Base-by-base conservation (phyloP, 1,140 invertebrate genomes). In the Drosophila truncata region DNA sequence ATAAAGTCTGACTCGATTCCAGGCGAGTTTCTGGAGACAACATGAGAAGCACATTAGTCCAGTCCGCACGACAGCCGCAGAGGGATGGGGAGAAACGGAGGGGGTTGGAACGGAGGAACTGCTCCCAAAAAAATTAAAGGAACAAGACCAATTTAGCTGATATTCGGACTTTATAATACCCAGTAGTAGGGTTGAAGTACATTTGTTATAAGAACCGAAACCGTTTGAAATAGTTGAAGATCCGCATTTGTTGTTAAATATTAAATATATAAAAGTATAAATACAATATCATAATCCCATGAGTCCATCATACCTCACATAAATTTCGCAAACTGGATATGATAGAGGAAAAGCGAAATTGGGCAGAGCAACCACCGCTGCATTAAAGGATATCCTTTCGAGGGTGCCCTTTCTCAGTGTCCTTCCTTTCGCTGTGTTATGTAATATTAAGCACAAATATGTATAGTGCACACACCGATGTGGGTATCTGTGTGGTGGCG, bases 31-130 rank as follows among this genome's bases (percentile, higher is more conserved):
- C 70, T 67, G 67, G 65, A 37, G 50, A 79, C 83, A 72, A 88
- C 84, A 88, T 78, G 81, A 86, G 86, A 91, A 91, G 82, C 86
- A 76, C 86, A 91, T 91, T 91, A 91, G 80, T 72, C 70, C 72
- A 74, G 65, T 62, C 67, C 58, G 66, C 54, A 61, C 78, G 82
- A 85, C 82, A 82, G 70, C 16, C 64, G n/a, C 29, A 2, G 23
- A 33, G 52, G 44, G 41, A 54, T 35, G 71, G 54, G 46, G n/a
- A 41, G 33, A 42, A 63, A 10, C 16, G 61, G 35, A 64, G 35
- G 49, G 16, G 52, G 41, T 46, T 46, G 39, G 41, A 50, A n/a
- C 23, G 46, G 42, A n/a, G 33, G 37, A 61, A 39, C 67, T 64
- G 57, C 59, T 72, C 46, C 66, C 67, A 65, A 70, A 63, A 70